Conservation (phyloP, 2,797 vertebrate genomes). For the Phrynocephalus vlangalii region DNA sequence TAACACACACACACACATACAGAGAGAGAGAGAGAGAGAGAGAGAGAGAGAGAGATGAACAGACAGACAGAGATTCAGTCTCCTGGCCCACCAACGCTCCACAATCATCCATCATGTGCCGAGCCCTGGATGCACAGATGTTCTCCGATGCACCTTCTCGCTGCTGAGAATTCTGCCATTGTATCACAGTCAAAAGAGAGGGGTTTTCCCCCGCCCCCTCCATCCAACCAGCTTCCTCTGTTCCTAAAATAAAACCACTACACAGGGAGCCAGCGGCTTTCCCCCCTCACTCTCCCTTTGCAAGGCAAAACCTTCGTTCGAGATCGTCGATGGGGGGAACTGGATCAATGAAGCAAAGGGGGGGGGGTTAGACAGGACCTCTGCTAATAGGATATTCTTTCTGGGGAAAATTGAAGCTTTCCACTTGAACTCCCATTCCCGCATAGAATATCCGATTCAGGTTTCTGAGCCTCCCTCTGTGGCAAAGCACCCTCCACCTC, state of each 20-base stretch:
- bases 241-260: constrained; percentile 1
- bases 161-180: constrained; percentile 12
- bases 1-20: neutral
- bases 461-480: neutral
- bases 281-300: neutral
- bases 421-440: neutral
- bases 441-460: neutral
- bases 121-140: neutral
- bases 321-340: neutral
- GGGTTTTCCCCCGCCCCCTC: neutral
- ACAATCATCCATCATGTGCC: neutral
- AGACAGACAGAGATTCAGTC: neutral
- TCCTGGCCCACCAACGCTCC: neutral
- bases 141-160: neutral
- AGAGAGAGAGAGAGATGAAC: too few species aligned
- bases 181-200: neutral
- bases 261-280: neutral
- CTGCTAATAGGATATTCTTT: neutral
- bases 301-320: neutral
- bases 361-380: neutral
- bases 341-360: neutral
- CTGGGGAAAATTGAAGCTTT: neutral
- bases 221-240: neutral
- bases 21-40: too few species aligned
- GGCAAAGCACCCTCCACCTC: too few species aligned